These are phyloP conservation scores for Drosophila paramelanica DNA, from an alignment of 2,888 invertebrate genomes.

Conservation along the genomic window DNA sequence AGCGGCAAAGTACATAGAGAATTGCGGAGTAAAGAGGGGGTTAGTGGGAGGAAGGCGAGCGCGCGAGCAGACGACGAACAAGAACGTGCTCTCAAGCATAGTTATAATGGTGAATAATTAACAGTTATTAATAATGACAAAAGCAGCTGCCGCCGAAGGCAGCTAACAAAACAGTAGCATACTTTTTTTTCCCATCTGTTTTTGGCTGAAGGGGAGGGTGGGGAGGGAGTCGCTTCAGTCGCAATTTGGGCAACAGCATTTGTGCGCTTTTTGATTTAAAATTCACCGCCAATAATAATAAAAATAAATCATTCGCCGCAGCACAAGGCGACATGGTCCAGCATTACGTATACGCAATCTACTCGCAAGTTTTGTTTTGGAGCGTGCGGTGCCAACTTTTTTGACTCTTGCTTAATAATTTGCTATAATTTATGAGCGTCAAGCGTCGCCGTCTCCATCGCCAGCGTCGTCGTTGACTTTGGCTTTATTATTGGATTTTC, in stretches of 20 bases:
- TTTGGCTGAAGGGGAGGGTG: constrained; percentile 1
- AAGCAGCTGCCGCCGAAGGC: constrained; percentile 76
- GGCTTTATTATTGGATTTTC: constrained; percentile 68
- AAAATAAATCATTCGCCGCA: constrained; percentile 80
- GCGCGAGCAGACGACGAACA: constrained; percentile 38
- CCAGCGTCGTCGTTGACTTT: constrained; percentile 21
- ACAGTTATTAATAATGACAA: constrained; percentile 84
- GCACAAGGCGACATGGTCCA: constrained; percentile 25
- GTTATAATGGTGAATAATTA: constrained; percentile 83
- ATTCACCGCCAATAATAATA: constrained; percentile 83
- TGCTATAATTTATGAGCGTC: constrained; percentile 69
- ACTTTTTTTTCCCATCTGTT: constrained; percentile 24
- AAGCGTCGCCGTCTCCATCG: constrained; percentile 26
- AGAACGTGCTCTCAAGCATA: constrained; percentile 59
- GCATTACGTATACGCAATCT: constrained; percentile 55
- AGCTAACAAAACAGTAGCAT: constrained; percentile 48
- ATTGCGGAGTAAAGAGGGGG: neutral
- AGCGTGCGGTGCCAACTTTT: constrained; percentile 59
- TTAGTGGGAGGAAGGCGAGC: neutral
- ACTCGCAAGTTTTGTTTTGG: constrained; percentile 40
- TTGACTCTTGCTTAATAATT: constrained; percentile 70
- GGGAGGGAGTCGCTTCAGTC: neutral
- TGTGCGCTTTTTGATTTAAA: constrained; percentile 79
- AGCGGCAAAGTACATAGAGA: constrained; percentile 56
- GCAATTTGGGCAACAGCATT: constrained; percentile 39